A percentile compares a stretch with the other conserved stretches of the same genome.
Conservation (phyloP, 1,140 invertebrate genomes). For the Drosophila auraria region DNA sequence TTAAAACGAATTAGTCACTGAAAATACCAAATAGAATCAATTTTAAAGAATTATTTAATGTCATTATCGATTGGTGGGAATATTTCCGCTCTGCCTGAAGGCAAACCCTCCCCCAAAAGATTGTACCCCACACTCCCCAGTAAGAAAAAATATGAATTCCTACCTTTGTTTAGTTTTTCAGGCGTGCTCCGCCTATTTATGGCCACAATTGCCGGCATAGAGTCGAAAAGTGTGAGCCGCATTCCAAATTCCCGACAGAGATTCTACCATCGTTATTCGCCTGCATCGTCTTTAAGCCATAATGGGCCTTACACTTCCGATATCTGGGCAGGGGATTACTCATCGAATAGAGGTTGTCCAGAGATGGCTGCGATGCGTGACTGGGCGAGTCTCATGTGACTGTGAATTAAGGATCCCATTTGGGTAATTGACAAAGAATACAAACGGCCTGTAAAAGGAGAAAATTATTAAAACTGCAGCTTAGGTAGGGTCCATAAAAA, state of each 20-base stretch:
- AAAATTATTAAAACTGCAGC: background rate
- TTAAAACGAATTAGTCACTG: background rate
- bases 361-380: slow-evolving; percentile 11
- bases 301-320: slow-evolving; percentile 44
- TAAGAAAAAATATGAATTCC: slow-evolving; percentile 11
- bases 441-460: slow-evolving; percentile 1
- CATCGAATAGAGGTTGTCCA: slow-evolving; percentile 2
- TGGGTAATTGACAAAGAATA: slow-evolving; percentile 11
- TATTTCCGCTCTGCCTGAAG: slow-evolving; percentile 38
- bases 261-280: slow-evolving; percentile 16
- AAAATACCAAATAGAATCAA: background rate
- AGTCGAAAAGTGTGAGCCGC: slow-evolving; percentile 41
- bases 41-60: slow-evolving; percentile 71
- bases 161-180: slow-evolving; percentile 47
- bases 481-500: background rate
- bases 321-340: slow-evolving; percentile 34
- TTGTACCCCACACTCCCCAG: slow-evolving; percentile 7
- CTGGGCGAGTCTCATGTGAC: slow-evolving; percentile 18
- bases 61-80: slow-evolving; percentile 81
- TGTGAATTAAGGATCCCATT: slow-evolving; percentile 12
- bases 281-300: slow-evolving; percentile 30
- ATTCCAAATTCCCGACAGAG: slow-evolving; percentile 42
- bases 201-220: slow-evolving; percentile 30
- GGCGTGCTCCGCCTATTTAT: slow-evolving; percentile 58
- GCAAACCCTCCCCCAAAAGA: background rate